Evolutionary conservation across 2,113 vertebrate genomes (phyloP), one percentile per base, ranked within the genome.

Genomic region (Dasypus novemcinctus): DNA sequence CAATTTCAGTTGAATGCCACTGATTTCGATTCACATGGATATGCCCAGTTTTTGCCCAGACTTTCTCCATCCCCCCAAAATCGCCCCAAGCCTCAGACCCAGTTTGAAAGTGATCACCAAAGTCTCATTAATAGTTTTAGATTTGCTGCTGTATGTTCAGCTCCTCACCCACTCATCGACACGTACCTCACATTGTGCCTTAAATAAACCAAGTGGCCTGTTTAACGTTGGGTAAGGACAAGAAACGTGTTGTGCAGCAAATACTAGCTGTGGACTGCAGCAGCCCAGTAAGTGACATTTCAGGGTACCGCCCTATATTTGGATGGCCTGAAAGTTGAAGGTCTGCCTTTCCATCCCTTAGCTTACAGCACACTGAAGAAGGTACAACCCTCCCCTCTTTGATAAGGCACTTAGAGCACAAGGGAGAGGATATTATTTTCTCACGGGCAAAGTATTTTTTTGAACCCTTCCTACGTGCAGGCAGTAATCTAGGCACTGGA

Each of bases 131-230:
- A 3, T 54, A 21, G 76, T 33, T 8, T 66, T 0, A 11, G 74
- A 5, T 20, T n/a, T 43, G 33, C 52, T 31, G 41, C 52, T 8
- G 0, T 14, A 0, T 46, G 54, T 38, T 66, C 6, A 23, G 0
- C 20, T 49, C 6, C 61, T 38, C 4, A 23, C 57, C 33, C 27
- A 1, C 15, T 4, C 7, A 15, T 25, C 25, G 36, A 21, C 9
- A 1, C 76, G 4, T 38, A 59, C 43, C 1, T 72, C 72, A 4
- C 14, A 4, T 54, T 38, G 7, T 36, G n/a, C 46, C 43, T 72
- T n/a, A 38, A 41, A 75, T 23, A 25, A 14, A 7, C 21, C 69
- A 31, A 23, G 33, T 0, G 0, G 31, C 38, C 33, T 69, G 29
- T 36, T 41, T 64, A 21, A 23, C 5, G 0, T 29, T 4, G 59